phyloP scores from a whole-genome alignment of 2,113 vertebrate species.

The Platichthys flesus region DNA sequence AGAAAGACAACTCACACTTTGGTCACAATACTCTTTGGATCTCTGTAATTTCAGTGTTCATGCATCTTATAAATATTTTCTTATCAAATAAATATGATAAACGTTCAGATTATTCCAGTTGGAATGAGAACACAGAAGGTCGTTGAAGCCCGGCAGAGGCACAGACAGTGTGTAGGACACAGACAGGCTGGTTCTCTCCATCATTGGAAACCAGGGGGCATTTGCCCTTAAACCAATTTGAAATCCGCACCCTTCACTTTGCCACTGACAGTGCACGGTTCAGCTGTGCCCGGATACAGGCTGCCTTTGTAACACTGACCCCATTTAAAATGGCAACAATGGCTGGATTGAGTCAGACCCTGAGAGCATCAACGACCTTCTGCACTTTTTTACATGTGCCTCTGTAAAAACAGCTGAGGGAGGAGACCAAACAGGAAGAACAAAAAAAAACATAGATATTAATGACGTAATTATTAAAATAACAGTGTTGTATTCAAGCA shows the following conservation, averaged over 20 bases:
- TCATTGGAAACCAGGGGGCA: neutral
- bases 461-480: neutral
- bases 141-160: neutral
- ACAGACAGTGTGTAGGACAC: neutral
- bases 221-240: conserved; percentile 4
- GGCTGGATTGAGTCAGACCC: conserved; percentile 42
- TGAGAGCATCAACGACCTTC: conserved; percentile 24
- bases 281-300: conserved; percentile 39
- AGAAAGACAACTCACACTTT: neutral
- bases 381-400: conserved; percentile 15
- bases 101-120: neutral
- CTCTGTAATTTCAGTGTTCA: neutral
- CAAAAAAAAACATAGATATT: neutral
- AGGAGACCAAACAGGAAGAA: neutral
- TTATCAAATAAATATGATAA: conserved; percentile 7
- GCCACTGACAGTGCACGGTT: conserved; percentile 3
- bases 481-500: conserved; percentile 22
- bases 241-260: conserved; percentile 30
- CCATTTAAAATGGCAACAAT: conserved; percentile 63
- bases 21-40: conserved; percentile 2
- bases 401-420: conserved; percentile 3
- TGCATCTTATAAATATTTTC: neutral
- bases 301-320: conserved; percentile 70
- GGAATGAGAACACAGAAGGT: neutral
- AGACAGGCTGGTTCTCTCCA: neutral